Percentiles rank a stretch among this genome's conserved stretches.
These are phyloP conservation scores for Typhlichthys eigenmanni DNA, from an alignment of 2,797 vertebrate species.

Conservation along the genomic window DNA sequence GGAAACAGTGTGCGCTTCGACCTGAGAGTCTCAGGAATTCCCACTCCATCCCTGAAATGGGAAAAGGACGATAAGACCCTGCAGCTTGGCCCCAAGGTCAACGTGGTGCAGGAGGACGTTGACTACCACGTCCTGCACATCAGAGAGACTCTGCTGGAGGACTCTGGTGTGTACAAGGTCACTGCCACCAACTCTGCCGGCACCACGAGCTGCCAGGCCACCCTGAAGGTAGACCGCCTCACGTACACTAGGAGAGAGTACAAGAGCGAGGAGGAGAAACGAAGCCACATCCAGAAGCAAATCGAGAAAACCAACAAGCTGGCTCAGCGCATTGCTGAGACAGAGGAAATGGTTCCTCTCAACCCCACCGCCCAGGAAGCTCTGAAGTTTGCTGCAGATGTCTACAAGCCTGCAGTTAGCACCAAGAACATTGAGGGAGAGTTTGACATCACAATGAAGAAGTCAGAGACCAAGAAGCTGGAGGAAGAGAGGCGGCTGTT, in stretches of 20 bases:
- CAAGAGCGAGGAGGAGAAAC: conserved; percentile 87
- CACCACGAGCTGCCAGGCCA: conserved; percentile 91
- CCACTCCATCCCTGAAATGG: conserved; percentile 86
- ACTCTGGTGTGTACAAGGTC: conserved; percentile 93
- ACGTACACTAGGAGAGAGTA: conserved; percentile 93
- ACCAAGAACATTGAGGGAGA: conserved; percentile 95
- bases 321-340: conserved; percentile 89
- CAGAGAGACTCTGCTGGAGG: conserved; percentile 94
- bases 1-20: conserved; percentile 92
- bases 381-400: conserved; percentile 90
- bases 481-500: conserved; percentile 87
- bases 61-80: conserved; percentile 91
- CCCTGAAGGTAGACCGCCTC: conserved; percentile 90
- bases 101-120: conserved; percentile 88
- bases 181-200: conserved; percentile 94
- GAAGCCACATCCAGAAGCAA: conserved; percentile 86
- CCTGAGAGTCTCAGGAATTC: conserved; percentile 91
- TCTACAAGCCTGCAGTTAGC: conserved; percentile 96
- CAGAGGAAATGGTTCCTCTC: conserved; percentile 82
- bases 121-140: conserved; percentile 91
- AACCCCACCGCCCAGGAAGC: conserved; percentile 94
- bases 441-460: conserved; percentile 84
- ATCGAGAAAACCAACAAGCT: conserved; percentile 97
- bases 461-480: conserved; percentile 84
- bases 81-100: conserved; percentile 86